Conservation (phyloP, 2,888 invertebrate species). For the Dendrolimus houi region DNA sequence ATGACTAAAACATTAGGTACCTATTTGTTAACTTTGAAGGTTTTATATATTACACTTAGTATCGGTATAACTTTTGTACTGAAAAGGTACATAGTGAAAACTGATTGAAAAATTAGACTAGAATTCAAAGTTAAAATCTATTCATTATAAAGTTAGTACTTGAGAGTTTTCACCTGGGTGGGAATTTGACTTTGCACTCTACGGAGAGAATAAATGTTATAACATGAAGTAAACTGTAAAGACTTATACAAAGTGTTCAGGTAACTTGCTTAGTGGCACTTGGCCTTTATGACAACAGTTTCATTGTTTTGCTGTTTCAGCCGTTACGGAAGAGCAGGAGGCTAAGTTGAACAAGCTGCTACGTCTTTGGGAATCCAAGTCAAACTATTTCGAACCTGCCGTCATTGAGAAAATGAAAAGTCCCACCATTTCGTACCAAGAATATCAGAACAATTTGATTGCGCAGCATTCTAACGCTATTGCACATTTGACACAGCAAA, state of each 20-base stretch:
- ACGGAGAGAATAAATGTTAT: no score
- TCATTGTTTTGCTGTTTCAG: constrained; percentile 73
- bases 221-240: not conserved
- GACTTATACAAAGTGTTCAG: constrained; percentile 30
- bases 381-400: constrained; percentile 88
- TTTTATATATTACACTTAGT: no score
- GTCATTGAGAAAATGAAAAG: constrained; percentile 92
- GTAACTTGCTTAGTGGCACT: constrained; percentile 61
- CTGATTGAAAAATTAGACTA: no score
- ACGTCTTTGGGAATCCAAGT: constrained; percentile 97
- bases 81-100: no score
- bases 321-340: constrained; percentile 91
- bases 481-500: constrained; percentile 84
- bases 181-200: no score
- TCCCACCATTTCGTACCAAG: constrained; percentile 91
- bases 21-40: no score
- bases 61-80: no score
- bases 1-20: no score
- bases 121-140: no score
- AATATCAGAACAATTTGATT: constrained; percentile 90
- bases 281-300: constrained; percentile 52
- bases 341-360: constrained; percentile 94
- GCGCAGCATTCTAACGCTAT: constrained; percentile 87
- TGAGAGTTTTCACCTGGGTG: no score
- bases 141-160: no score